Conservation (phyloP, 2,797 vertebrate species). For the Cichlasoma orientale region DNA sequence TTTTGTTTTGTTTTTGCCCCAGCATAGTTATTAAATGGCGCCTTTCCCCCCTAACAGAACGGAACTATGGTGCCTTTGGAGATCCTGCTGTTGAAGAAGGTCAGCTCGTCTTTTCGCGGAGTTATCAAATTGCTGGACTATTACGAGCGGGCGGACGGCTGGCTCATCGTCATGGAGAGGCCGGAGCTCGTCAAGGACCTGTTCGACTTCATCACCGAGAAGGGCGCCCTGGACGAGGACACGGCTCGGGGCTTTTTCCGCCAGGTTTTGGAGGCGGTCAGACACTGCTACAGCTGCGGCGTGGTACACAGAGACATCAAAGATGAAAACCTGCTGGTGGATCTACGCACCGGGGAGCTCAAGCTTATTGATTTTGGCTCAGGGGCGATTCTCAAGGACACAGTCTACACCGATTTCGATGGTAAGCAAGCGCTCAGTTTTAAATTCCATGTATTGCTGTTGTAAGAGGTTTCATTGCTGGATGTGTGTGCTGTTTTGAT, state of each 20-base stretch:
- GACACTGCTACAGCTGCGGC: conserved; percentile 94
- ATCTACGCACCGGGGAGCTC: conserved; percentile 91
- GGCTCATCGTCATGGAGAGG: conserved; percentile 93
- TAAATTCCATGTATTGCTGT: not conserved
- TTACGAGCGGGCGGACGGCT: conserved; percentile 94
- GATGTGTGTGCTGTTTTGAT: not conserved
- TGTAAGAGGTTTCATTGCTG: not conserved
- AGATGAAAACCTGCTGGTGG: conserved; percentile 97
- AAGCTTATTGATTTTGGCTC: conserved; percentile 99
- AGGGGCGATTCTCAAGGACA: conserved; percentile 97
- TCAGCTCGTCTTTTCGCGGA: conserved; percentile 91
- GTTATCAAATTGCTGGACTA: conserved; percentile 96
- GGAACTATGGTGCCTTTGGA: conserved; percentile 92
- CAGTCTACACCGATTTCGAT: conserved; percentile 97
- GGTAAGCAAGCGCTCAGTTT: conserved; percentile 75
- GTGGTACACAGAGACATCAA: conserved; percentile 98
- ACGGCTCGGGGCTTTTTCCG: conserved; percentile 92
- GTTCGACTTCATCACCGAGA: conserved; percentile 98
- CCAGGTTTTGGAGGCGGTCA: conserved; percentile 93
- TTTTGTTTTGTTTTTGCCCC: not conserved
- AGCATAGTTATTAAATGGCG: not conserved
- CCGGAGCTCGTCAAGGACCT: conserved; percentile 95
- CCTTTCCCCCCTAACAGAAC: conserved; percentile 70
- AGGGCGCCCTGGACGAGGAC: conserved; percentile 93
- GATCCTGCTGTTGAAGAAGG: conserved; percentile 94